These are phyloP conservation scores for Cladorhizidae sp. DNA, from an alignment of 37 sponge, comb jelly and placozoan genomes.

Conservation along the genomic window DNA sequence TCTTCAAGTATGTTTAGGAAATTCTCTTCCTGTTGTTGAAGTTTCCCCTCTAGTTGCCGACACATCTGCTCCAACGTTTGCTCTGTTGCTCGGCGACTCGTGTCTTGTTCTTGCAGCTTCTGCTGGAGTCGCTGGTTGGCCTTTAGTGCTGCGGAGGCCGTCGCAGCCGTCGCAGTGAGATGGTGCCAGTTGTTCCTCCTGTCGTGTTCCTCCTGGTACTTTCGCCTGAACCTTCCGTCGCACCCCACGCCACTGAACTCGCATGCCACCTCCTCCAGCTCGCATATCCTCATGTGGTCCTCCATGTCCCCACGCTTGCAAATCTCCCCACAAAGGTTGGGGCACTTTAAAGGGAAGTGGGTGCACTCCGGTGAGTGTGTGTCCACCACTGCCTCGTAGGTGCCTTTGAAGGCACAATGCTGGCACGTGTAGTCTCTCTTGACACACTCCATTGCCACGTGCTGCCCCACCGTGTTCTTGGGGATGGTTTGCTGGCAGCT, in stretches of 20 bases:
- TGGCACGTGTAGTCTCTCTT: constrained; percentile 19
- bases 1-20: too few relatives aligned
- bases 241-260: too few relatives aligned
- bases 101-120: constrained; percentile 1
- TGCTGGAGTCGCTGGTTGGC: background rate
- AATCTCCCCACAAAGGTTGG: constrained; percentile 25
- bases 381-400: background rate
- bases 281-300: constrained; percentile 24
- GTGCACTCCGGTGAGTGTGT: constrained; percentile 18
- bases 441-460: constrained; percentile 14
- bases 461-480: background rate
- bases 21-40: too few relatives aligned
- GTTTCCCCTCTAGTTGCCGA: too few relatives aligned
- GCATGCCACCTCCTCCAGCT: constrained; percentile 22
- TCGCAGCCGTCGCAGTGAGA: constrained; percentile 3
- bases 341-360: too few relatives aligned
- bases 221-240: background rate
- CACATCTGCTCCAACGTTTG: too few relatives aligned
- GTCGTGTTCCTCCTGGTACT: constrained; percentile 14
- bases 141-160: background rate
- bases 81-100: too few relatives aligned
- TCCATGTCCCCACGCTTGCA: constrained; percentile 1
- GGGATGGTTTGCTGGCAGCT: constrained; percentile 3
- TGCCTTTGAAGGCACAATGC: constrained; percentile 32
- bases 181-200: background rate